Base-by-base conservation (phyloP, 2,113 vertebrate species). In the Antechinus stuartii region DNA sequence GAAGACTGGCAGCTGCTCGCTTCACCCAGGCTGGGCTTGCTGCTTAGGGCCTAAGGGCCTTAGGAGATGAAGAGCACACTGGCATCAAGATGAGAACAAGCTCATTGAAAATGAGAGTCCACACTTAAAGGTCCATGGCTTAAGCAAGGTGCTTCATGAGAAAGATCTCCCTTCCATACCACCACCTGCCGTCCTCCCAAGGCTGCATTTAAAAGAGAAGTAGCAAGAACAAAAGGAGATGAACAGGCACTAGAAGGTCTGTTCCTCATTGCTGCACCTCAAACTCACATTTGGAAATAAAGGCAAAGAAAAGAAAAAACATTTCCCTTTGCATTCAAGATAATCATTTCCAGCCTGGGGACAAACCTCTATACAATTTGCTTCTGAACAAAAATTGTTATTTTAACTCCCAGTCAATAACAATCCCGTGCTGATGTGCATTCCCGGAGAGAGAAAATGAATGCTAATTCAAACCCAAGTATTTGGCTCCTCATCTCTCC, bases 361-460 rank as follows among this genome's bases (percentile, higher is more conserved):
- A 30, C 53, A 55, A 90, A 94, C 46, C 93, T 96, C 92, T 30
- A 4, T 52, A 92, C 54, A 53, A 76, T 57, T 95, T 47, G 68
- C 54, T 92, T 95, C 94, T 89, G 52, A 94, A 93, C 91, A 53
- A 47, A 19, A 76, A 96, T 30, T 50, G 92, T 42, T 92, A 90
- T 91, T 94, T 91, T 30, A 95, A 95, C 91, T 93, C 93, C 94
- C 92, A 92, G 95, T 96, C 96, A 55, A 93, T 1, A 61, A 93
- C 89, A 95, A 97, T 96, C 93, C 92, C 94, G 93, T 84, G 89
- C 61, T 50, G 91, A 56, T 53, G 30, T 27, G 57, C 68, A 91
- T 90, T 95, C 92, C 94, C 93, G 91, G 89, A 91, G 93, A 84
- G 89, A 52, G 9, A 91, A 93, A 89, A 95, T 94, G 35, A 91